Percentiles rank a stretch among this genome's conserved stretches.
Conservation (phyloP, 2,888 invertebrate species). For the Rhimphoctona megacephalus region DNA sequence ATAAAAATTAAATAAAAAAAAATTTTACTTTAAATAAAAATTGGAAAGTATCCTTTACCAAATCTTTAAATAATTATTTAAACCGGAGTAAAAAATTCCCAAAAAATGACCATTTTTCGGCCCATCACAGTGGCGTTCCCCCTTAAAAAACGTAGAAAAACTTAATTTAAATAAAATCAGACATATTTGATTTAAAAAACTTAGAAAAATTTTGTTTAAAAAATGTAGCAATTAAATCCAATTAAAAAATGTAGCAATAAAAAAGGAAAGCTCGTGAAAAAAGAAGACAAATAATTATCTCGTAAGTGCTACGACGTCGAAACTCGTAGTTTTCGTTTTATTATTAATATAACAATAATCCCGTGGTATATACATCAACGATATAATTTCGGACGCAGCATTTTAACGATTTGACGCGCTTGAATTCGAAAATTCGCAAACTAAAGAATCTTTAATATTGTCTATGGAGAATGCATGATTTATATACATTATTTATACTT, state of each 20-base stretch:
- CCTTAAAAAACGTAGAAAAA: too few species aligned
- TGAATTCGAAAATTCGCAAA: conserved; percentile 59
- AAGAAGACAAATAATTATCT: neutral
- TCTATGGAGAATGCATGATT: conserved; percentile 62
- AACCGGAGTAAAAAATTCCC: too few species aligned
- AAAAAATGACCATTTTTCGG: too few species aligned
- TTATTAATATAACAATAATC: conserved; percentile 83
- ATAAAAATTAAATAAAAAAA: too few species aligned
- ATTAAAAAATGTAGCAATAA: neutral
- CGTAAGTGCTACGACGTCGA: conserved; percentile 73
- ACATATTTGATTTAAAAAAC: too few species aligned
- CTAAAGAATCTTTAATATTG: conserved; percentile 67
- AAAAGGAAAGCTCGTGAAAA: neutral
- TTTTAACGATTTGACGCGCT: conserved; percentile 52
- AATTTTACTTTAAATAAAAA: too few species aligned
- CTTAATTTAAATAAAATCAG: too few species aligned
- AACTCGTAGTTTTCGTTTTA: conserved; percentile 74
- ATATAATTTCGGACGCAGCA: conserved; percentile 79
- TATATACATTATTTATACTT: conserved; percentile 71
- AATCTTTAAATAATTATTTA: too few species aligned
- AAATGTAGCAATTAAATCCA: too few species aligned
- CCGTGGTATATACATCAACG: conserved; percentile 83
- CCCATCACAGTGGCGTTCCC: too few species aligned
- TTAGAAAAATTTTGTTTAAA: too few species aligned
- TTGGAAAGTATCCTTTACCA: too few species aligned